phyloP scores from a whole-genome alignment of 2,888 invertebrate species.

The Fragum fragum region DNA sequence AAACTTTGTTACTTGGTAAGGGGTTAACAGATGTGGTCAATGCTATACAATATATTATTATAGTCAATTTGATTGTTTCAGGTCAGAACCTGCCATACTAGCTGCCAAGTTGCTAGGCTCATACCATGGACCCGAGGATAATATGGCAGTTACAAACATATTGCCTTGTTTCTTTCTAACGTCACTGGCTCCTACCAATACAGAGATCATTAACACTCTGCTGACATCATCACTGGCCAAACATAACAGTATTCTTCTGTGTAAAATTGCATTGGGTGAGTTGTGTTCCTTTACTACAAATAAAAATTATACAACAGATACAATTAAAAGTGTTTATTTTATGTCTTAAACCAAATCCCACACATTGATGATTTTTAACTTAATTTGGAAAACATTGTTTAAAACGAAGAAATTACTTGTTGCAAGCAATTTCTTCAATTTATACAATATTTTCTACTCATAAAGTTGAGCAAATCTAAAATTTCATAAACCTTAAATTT shows the following conservation, averaged over 20 bases:
- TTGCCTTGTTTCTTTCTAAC: constrained; percentile 51
- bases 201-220: constrained; percentile 34
- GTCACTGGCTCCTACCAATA: constrained; percentile 3
- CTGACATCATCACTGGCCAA: constrained; percentile 41
- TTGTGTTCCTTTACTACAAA: too few species aligned
- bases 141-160: constrained; percentile 39
- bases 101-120: constrained; percentile 46
- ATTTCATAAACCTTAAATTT: too few species aligned
- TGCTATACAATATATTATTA: too few species aligned
- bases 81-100: constrained; percentile 39
- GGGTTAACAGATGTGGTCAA: too few species aligned
- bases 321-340: too few species aligned
- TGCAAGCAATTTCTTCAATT: constrained; percentile 18
- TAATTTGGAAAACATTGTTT: too few species aligned
- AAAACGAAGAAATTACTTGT: constrained; percentile 18
- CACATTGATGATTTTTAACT: too few species aligned
- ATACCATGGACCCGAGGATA: constrained; percentile 40
- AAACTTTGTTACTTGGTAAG: too few species aligned
- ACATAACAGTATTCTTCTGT: constrained; percentile 23
- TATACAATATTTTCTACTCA: too few species aligned
- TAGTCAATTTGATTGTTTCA: constrained; percentile 21
- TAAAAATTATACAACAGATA: too few species aligned
- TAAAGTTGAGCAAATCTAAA: too few species aligned
- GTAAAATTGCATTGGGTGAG: constrained; percentile 49
- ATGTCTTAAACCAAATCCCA: too few species aligned